These are phyloP conservation scores for Aptenodytes patagonicus DNA, from an alignment of 2,113 vertebrate species.

Conservation along the genomic window DNA sequence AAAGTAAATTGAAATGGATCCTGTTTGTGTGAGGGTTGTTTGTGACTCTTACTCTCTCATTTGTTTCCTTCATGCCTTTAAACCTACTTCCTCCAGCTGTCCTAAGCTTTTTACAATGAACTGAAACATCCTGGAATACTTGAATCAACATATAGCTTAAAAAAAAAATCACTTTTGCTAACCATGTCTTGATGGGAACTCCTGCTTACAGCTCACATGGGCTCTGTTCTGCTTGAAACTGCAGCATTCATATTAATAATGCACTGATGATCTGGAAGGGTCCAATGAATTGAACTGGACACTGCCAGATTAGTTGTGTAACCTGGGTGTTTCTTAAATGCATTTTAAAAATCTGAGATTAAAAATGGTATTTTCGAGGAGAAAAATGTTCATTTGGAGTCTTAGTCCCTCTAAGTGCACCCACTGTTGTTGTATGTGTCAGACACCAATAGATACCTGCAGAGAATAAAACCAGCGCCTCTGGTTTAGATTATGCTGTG, in stretches of 20 bases:
- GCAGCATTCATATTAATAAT: neutral
- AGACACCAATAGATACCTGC: neutral
- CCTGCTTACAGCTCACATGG: neutral
- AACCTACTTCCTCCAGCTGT: slow-evolving; percentile 52
- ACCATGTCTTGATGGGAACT: neutral
- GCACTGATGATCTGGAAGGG: neutral
- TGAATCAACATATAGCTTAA: neutral
- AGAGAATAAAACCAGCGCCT: neutral
- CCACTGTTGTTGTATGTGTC: fast-evolving
- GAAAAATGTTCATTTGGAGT: neutral
- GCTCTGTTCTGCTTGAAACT: neutral
- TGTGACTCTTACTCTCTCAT: neutral
- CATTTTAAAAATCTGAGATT: neutral
- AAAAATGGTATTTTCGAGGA: neutral
- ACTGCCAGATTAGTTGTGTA: neutral
- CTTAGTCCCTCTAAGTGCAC: neutral
- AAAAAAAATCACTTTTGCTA: neutral
- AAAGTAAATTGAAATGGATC: neutral
- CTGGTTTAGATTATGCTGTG: neutral
- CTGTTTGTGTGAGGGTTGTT: slow-evolving; percentile 1
- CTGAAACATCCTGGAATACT: slow-evolving; percentile 32
- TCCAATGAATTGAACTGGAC: neutral
- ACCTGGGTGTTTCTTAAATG: neutral
- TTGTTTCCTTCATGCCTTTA: slow-evolving; percentile 44
- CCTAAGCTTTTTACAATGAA: slow-evolving; percentile 7